These are phyloP conservation scores for Horisme vitalbata DNA, from an alignment of 2,888 invertebrate species.

Conservation along the genomic window DNA sequence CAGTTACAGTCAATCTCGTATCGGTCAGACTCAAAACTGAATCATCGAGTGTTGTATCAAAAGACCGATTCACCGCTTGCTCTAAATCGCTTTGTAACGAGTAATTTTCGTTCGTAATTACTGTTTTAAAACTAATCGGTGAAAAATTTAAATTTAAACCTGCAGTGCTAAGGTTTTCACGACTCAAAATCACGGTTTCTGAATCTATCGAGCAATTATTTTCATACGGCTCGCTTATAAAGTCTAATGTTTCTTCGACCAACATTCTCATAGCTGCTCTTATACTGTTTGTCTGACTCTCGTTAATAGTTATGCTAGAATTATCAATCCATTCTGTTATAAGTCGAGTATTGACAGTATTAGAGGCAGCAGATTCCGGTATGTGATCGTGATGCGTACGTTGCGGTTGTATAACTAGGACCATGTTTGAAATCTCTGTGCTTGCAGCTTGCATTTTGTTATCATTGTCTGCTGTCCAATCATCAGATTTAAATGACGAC, in stretches of 20 bases:
- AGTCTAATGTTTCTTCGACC: conserved; percentile 54
- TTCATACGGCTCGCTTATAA: conserved; percentile 37
- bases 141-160: conserved; percentile 35
- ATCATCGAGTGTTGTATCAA: conserved; percentile 41
- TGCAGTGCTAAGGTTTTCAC: conserved; percentile 29
- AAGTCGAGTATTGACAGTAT: conserved; percentile 32
- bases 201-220: conserved; percentile 37
- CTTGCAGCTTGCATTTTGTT: conserved; percentile 22
- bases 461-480: conserved; percentile 16
- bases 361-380: conserved; percentile 14
- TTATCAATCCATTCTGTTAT: conserved; percentile 37
- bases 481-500: conserved; percentile 35
- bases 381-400: not conserved
- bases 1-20: conserved; percentile 37
- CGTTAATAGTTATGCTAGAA: conserved; percentile 23
- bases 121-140: conserved; percentile 44
- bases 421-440: conserved; percentile 38
- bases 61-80: conserved; percentile 43
- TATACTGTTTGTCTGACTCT: conserved; percentile 34
- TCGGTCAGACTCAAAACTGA: conserved; percentile 40
- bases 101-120: conserved; percentile 39
- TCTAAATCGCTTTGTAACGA: conserved; percentile 41
- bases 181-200: conserved; percentile 41
- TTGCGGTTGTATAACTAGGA: conserved; percentile 40
- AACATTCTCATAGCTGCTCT: conserved; percentile 43